phyloP scores from a whole-genome alignment of 2,797 vertebrate genomes.

The Rallus crepitans region DNA sequence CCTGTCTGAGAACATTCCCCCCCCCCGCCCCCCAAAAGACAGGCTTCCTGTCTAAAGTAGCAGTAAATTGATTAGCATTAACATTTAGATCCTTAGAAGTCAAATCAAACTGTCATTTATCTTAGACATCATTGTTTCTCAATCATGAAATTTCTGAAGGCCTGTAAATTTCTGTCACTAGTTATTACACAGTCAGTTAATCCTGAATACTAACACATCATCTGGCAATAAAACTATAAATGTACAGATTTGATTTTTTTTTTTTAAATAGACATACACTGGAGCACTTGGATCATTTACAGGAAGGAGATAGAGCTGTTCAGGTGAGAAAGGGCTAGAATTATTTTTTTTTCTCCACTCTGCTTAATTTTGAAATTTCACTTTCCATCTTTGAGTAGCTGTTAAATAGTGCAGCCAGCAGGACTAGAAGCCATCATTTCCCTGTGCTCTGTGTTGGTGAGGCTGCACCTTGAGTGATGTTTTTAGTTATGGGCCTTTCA shows the following conservation, averaged over 20 bases:
- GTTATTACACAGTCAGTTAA: not conserved
- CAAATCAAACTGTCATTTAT: not conserved
- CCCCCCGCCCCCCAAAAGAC: not conserved
- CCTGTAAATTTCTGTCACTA: not conserved
- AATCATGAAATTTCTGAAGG: not conserved
- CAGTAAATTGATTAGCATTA: not conserved
- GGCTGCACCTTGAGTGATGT: accelerated
- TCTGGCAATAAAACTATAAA: not conserved
- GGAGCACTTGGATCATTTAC: not conserved
- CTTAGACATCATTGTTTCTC: not conserved
- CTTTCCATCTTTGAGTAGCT: not conserved
- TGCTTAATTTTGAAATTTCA: not conserved
- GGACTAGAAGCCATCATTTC: too few species aligned
- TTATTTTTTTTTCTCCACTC: not conserved
- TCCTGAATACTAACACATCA: not conserved
- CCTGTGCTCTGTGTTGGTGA: not conserved
- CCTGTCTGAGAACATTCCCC: accelerated
- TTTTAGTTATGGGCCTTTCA: not conserved
- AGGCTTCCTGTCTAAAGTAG: not conserved
- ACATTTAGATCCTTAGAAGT: not conserved
- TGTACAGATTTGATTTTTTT: not conserved
- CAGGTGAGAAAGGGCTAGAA: not conserved
- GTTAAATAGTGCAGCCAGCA: not conserved
- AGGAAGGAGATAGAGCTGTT: not conserved
- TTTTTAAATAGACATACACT: not conserved